Evolutionary conservation across 2,797 vertebrate genomes (phyloP).

Genomic region (Liasis olivaceus): DNA sequence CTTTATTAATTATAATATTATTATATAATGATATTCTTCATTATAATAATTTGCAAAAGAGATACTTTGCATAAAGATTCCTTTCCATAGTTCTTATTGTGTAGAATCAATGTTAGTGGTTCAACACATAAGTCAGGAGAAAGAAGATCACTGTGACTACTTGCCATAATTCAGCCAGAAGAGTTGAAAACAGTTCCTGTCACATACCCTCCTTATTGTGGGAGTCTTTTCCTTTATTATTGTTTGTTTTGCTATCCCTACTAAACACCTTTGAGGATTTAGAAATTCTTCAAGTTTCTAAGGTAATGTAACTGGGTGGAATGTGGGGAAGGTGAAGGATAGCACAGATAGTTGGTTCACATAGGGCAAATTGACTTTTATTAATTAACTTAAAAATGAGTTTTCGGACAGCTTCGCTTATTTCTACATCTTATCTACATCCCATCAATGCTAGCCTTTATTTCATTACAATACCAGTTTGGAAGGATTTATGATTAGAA

Average conservation of each 20-base stretch:
- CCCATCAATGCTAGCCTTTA: not conserved
- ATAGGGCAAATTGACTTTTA: not conserved
- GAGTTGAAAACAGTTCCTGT: not conserved
- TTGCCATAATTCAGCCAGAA: not conserved
- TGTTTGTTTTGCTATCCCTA: not conserved
- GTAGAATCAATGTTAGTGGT: not conserved
- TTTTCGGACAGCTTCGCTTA: not conserved
- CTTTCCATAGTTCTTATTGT: not conserved
- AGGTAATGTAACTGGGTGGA: not conserved
- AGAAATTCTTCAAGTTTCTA: not conserved
- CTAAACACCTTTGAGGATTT: not conserved
- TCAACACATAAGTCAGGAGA: not conserved
- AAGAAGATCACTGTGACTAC: not conserved
- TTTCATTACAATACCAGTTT: not conserved
- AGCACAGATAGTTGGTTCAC: not conserved
- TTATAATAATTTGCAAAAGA: not conserved
- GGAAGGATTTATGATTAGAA: slow-evolving; percentile 15
- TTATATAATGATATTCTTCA: not conserved
- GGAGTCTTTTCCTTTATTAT: not conserved
- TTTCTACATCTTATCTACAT: slow-evolving; percentile 22
- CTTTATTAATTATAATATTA: not conserved
- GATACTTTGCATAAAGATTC: not conserved
- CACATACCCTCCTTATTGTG: not conserved
- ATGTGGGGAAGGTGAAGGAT: not conserved
- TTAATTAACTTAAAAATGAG: not conserved